Base-by-base conservation (phyloP, 53 echinoderm and acorn worm species). In the Mesocentrotus franciscanus region DNA sequence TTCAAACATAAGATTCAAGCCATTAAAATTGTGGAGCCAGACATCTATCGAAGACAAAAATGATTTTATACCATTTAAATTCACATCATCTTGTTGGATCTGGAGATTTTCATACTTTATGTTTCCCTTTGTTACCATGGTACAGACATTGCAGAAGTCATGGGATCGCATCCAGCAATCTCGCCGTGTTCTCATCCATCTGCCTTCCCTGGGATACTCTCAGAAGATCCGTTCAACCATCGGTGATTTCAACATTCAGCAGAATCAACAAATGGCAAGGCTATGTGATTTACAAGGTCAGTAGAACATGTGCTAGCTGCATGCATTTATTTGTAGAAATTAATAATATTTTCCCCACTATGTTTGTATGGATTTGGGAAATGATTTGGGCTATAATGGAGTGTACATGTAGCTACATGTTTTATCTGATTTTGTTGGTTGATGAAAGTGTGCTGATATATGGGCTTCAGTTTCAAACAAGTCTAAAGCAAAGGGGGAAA, bases 231-330 rank as follows among this genome's bases (percentile, higher is more conserved):
- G 98, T 17, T 95, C 97, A 10, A 95, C 97, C 66, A 97, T 98
- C 32, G 97, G 97, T 57, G 98, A 98, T 66, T 97, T 98, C 92
- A 97, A 98, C 95, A 96, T 98, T 12, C 95, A 96, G 33, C 98
- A 98, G 78, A 98, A 97, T 92, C 97, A 98, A 94, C 98, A 97
- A 75, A 98, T 98, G 97, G 97, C 96, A 10, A 96, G 98, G 70
- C 68, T 98, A 6, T 98, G 98, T 96, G 98, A 98, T 89, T 90
- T 98, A 94, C 74, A 90, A 81, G 98, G 98, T 98, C 56, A 95
- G 96, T 87, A 2, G 12, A 27, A 9, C n/a, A n/a, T 11, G 11
- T 30, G 29, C 56, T 36, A 5, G 90, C 26, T 71, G 4, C 9
- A 27, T 29, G 10, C 27, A n/a, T 26, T n/a, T 6, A 71, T 71